Evolutionary conservation across 1,140 invertebrate species (phyloP).

Genomic region (Diorhabda sublineata): DNA sequence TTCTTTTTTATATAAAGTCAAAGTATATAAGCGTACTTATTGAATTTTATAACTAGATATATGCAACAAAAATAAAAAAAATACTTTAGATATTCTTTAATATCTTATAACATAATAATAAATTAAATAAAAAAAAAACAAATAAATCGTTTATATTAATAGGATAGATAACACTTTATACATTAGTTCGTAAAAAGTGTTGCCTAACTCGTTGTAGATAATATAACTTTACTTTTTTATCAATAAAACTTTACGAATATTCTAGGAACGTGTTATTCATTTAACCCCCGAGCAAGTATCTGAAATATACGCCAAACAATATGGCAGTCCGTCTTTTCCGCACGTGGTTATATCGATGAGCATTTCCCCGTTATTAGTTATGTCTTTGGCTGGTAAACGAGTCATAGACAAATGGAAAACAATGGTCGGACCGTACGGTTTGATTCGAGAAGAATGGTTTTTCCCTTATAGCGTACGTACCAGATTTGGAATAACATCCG

Average conservation of each 20-base stretch:
- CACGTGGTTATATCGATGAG: constrained; percentile 73
- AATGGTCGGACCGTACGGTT: constrained; percentile 62
- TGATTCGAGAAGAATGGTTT: constrained; percentile 61
- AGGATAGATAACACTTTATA: too few species aligned
- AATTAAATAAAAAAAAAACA: too few species aligned
- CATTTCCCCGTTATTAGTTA: constrained; percentile 64
- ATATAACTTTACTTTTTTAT: too few species aligned
- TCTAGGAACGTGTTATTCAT: constrained; percentile 60
- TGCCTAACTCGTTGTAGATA: too few species aligned
- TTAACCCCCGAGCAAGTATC: constrained; percentile 77
- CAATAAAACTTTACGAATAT: neutral
- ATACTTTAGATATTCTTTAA: too few species aligned
- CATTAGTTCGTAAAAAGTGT: too few species aligned
- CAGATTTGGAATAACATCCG: constrained; percentile 57
- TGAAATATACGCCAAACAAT: constrained; percentile 73
- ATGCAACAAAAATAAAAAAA: too few species aligned
- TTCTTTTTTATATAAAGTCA: too few species aligned
- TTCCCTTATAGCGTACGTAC: constrained; percentile 69
- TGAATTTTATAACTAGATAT: too few species aligned
- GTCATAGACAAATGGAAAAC: constrained; percentile 68
- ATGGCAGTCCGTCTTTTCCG: constrained; percentile 66
- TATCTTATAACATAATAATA: too few species aligned
- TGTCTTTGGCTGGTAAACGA: constrained; percentile 62
- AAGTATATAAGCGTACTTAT: too few species aligned
- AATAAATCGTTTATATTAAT: too few species aligned